Percentiles rank a stretch among this genome's conserved stretches.
Conservation (phyloP, 2,888 invertebrate species). For the Synergus laeviventris region DNA sequence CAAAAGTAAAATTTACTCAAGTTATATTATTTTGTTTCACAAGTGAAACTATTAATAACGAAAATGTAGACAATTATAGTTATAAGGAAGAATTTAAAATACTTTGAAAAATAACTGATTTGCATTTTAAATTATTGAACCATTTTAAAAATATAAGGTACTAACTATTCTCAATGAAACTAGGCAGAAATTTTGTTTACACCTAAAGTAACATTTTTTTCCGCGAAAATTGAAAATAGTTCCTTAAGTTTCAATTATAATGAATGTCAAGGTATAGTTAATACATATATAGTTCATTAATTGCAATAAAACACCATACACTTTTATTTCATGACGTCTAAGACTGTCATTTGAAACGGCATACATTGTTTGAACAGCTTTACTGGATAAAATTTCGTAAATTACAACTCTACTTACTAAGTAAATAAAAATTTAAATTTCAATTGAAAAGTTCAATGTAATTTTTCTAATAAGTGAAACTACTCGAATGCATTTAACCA, state of each 20-base stretch:
- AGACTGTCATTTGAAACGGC: slow-evolving; percentile 21
- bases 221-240: slow-evolving; percentile 12
- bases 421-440: not conserved
- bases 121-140: too few relatives aligned
- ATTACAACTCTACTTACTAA: not conserved
- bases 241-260: slow-evolving; percentile 13
- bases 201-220: not conserved
- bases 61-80: not conserved
- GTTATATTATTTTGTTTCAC: too few relatives aligned
- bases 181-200: not conserved
- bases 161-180: not conserved
- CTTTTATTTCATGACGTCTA: slow-evolving; percentile 15
- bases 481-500: not conserved
- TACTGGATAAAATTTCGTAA: not conserved
- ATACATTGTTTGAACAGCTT: not conserved
- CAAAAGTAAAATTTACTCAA: not conserved
- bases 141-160: too few relatives aligned
- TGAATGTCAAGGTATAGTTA: slow-evolving; percentile 19
- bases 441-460: not conserved
- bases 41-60: not conserved
- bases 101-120: too few relatives aligned
- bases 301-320: slow-evolving; percentile 2
- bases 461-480: not conserved
- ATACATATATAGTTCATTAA: slow-evolving; percentile 21
- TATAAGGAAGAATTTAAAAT: too few relatives aligned